A percentile compares a stretch with the other conserved stretches of the same genome.
Evolutionary conservation across 1,140 invertebrate species (phyloP).

Genomic region (Papilio xuthus): DNA sequence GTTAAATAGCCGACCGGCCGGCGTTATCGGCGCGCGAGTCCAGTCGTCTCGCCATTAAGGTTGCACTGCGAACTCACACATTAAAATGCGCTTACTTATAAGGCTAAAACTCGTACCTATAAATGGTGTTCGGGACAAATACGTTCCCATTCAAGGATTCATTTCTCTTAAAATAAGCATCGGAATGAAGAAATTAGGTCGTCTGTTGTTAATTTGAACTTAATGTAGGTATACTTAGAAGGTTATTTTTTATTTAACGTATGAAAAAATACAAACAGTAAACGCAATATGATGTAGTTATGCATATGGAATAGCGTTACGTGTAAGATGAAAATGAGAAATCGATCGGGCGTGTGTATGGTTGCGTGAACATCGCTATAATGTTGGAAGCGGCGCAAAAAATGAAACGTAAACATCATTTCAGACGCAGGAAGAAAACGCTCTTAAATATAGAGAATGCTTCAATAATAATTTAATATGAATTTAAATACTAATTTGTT

Average conservation of each 20-base stretch:
- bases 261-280: constrained; percentile 12
- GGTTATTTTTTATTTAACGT: neutral
- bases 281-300: constrained; percentile 34
- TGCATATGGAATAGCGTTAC: constrained; percentile 30
- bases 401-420: constrained; percentile 27
- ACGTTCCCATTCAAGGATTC: constrained; percentile 68
- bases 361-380: neutral
- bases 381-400: neutral
- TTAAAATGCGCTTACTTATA: constrained; percentile 76
- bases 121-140: constrained; percentile 61
- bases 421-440: neutral
- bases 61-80: constrained; percentile 70
- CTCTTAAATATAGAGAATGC: neutral
- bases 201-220: constrained; percentile 41
- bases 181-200: constrained; percentile 48
- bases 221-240: neutral
- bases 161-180: constrained; percentile 57
- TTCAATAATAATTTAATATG: neutral
- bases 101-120: constrained; percentile 63
- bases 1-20: constrained; percentile 55
- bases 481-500: neutral
- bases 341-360: constrained; percentile 27
- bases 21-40: constrained; percentile 54
- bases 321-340: constrained; percentile 37
- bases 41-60: constrained; percentile 62